Evolutionary conservation across 2,797 vertebrate genomes (phyloP).

Genomic region (Liparis tanakae): DNA sequence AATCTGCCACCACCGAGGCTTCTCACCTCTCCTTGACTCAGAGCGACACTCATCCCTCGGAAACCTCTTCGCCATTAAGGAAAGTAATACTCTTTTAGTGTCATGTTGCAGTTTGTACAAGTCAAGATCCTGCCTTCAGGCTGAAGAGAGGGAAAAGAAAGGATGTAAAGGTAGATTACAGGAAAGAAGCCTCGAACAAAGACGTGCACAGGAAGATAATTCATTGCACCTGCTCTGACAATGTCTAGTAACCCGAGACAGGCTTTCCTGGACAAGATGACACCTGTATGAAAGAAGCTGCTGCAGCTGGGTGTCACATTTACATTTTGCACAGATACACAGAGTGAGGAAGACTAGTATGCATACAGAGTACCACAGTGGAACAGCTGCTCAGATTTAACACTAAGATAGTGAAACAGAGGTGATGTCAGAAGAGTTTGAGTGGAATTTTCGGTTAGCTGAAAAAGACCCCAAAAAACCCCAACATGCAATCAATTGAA

Average conservation of each 20-base stretch:
- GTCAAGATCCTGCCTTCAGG: constrained; percentile 50
- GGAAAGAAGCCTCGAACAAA: constrained; percentile 49
- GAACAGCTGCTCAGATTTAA: constrained; percentile 40
- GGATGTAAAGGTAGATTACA: constrained; percentile 36
- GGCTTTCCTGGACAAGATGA: constrained; percentile 58
- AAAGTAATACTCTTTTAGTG: constrained; percentile 39
- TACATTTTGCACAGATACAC: constrained; percentile 9
- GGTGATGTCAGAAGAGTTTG: constrained; percentile 18
- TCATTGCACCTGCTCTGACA: constrained; percentile 73
- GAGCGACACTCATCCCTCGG: constrained; percentile 13
- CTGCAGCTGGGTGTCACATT: constrained; percentile 55
- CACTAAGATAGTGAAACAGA: constrained; percentile 6
- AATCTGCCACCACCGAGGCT: constrained; percentile 12
- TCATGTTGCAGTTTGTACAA: constrained; percentile 51
- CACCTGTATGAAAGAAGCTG: constrained; percentile 61
- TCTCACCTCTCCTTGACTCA: constrained; percentile 24
- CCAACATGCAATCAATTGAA: not conserved
- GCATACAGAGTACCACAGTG: constrained; percentile 10
- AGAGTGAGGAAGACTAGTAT: constrained; percentile 6
- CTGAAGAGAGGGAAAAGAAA: constrained; percentile 36
- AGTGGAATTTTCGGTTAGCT: constrained; percentile 14
- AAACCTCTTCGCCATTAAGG: constrained; percentile 18
- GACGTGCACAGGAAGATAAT: constrained; percentile 57
- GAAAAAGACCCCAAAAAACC: constrained; percentile 4
- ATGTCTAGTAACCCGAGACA: constrained; percentile 65